Percentiles rank a stretch among this genome's conserved stretches.
These are phyloP conservation scores for Channa maculata DNA, from an alignment of 2,113 vertebrate genomes.

Conservation along the genomic window DNA sequence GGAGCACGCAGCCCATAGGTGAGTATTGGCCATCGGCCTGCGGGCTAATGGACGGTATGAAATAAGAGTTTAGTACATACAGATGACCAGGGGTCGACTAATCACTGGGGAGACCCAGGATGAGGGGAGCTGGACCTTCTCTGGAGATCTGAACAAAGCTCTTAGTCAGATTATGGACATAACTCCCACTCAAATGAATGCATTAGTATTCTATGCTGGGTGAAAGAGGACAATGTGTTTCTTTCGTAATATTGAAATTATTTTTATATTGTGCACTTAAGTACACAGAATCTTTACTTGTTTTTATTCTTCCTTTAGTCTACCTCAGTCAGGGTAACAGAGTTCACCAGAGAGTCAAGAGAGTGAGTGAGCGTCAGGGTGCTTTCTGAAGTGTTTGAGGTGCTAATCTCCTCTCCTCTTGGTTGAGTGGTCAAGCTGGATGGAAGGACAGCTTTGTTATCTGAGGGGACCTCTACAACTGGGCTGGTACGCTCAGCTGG, in stretches of 20 bases:
- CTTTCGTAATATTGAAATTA: constrained; percentile 1
- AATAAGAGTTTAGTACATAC: constrained; percentile 70
- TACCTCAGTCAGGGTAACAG: constrained; percentile 42
- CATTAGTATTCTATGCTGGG: constrained; percentile 25
- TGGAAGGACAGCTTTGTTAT: constrained; percentile 89
- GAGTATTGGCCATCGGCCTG: constrained; percentile 88
- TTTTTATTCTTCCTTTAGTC: constrained; percentile 23
- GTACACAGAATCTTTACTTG: neutral
- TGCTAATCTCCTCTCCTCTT: constrained; percentile 89
- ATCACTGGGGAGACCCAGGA: constrained; percentile 51
- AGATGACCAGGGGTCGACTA: constrained; percentile 62
- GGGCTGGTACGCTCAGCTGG: constrained; percentile 85
- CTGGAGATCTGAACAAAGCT: constrained; percentile 21
- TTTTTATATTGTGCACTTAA: neutral
- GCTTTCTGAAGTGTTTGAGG: constrained; percentile 82
- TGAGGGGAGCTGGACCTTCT: constrained; percentile 39
- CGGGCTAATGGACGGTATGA: constrained; percentile 72
- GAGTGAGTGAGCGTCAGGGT: constrained; percentile 38
- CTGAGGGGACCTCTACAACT: constrained; percentile 84
- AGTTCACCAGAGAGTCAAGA: constrained; percentile 46
- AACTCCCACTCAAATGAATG: neutral
- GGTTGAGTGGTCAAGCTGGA: constrained; percentile 90
- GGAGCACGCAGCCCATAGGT: constrained; percentile 76
- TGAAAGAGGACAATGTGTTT: constrained; percentile 22
- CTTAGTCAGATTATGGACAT: constrained; percentile 15